phyloP scores from a whole-genome alignment of 2,113 vertebrate genomes.

The Lampris megalopsis region DNA sequence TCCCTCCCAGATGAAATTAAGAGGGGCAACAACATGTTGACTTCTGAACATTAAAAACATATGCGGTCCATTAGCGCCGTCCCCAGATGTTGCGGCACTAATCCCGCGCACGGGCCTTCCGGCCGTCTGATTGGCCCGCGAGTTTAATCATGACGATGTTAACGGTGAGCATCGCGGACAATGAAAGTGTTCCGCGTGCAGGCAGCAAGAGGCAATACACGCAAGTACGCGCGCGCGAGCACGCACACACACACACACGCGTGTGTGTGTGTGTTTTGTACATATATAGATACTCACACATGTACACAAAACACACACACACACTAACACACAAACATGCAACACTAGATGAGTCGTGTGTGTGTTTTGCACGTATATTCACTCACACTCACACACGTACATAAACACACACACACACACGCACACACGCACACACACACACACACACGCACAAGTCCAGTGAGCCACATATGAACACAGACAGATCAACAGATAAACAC shows the following conservation, averaged over 20 bases:
- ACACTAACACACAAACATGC: not conserved
- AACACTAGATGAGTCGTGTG: not conserved
- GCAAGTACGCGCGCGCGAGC: constrained; percentile 17
- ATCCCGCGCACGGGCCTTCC: constrained; percentile 57
- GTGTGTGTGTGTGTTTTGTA: too few relatives aligned
- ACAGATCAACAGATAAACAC: too few relatives aligned
- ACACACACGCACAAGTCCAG: not conserved
- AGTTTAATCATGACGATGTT: constrained; percentile 63
- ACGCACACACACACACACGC: constrained; percentile 20
- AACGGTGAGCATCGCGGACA: constrained; percentile 45
- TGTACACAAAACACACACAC: not conserved
- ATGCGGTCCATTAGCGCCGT: constrained; percentile 59
- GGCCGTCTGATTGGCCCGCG: constrained; percentile 57
- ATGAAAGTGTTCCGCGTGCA: constrained; percentile 26
- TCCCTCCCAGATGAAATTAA: constrained; percentile 47
- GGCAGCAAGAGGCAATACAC: not conserved
- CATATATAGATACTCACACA: not conserved
- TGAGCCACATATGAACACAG: too few relatives aligned
- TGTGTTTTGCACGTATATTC: too few relatives aligned
- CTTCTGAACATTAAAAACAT: constrained; percentile 73
- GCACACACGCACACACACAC: not conserved
- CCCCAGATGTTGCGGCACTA: constrained; percentile 68
- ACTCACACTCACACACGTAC: not conserved
- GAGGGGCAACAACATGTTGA: constrained; percentile 60
- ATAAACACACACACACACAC: not conserved